phyloP scores from a whole-genome alignment of 2,797 vertebrate genomes.

The Schizothorax lantsangensis region DNA sequence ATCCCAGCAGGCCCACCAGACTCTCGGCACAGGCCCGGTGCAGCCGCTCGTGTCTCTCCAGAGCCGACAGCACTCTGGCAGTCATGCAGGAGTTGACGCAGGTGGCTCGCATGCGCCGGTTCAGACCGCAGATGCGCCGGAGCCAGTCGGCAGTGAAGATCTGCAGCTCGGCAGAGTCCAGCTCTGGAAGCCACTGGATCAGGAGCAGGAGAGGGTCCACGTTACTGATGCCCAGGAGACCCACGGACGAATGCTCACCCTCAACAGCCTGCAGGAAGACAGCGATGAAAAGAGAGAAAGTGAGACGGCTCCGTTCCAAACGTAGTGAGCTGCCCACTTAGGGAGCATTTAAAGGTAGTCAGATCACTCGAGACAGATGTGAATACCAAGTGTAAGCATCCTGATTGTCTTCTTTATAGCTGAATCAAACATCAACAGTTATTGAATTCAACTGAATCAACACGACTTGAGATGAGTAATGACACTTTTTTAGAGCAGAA shows the following conservation, averaged over 20 bases:
- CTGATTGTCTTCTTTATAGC: not conserved
- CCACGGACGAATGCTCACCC: constrained; percentile 94
- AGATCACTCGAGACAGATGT: not conserved
- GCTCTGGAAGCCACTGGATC: constrained; percentile 94
- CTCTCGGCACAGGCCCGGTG: constrained; percentile 89
- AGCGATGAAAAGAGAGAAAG: not conserved
- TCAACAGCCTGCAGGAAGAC: constrained; percentile 87
- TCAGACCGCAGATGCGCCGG: constrained; percentile 91
- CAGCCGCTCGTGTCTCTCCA: constrained; percentile 78
- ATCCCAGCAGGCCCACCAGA: constrained; percentile 87
- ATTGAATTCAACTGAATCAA: not conserved
- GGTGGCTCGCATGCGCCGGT: constrained; percentile 90
- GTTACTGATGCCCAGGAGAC: constrained; percentile 94
- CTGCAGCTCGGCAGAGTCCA: constrained; percentile 90
- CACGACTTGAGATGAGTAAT: not conserved
- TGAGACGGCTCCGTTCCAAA: constrained; percentile 40
- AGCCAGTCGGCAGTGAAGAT: constrained; percentile 93
- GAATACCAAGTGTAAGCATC: not conserved
- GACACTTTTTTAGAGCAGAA: not conserved
- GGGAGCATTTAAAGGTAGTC: not conserved
- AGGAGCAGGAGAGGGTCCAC: constrained; percentile 94
- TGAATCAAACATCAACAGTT: not conserved
- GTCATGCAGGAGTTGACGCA: constrained; percentile 95
- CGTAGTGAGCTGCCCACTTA: not conserved
- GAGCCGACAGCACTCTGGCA: constrained; percentile 81